These are phyloP conservation scores for Piaya cayana DNA, from an alignment of 2,113 vertebrate genomes.

Conservation along the genomic window DNA sequence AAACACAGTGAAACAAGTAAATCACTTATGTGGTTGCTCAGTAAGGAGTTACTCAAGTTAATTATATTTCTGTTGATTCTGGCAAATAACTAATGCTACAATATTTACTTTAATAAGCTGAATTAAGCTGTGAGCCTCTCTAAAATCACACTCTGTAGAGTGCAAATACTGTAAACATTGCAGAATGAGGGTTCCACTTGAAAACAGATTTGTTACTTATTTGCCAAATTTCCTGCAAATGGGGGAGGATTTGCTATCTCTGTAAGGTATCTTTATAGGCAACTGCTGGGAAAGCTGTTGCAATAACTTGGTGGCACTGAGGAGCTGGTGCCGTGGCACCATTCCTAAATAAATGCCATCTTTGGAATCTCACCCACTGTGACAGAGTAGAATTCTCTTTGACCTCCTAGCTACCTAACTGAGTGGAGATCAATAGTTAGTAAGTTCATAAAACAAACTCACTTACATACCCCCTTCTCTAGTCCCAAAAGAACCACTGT, in stretches of 20 bases:
- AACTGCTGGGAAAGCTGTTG: not conserved
- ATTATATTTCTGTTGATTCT: constrained; percentile 50
- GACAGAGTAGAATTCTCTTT: not conserved
- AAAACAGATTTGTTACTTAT: not conserved
- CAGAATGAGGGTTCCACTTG: not conserved
- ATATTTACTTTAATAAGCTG: constrained; percentile 58
- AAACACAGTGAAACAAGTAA: not conserved
- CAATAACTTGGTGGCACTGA: not conserved
- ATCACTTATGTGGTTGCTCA: not conserved
- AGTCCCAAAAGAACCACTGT: not conserved
- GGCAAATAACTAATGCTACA: constrained; percentile 28
- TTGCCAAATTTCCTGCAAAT: not conserved
- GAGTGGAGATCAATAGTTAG: not conserved
- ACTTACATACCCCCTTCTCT: not conserved
- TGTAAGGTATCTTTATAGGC: not conserved
- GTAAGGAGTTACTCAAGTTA: not conserved
- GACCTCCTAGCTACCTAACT: not conserved
- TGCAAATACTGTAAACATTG: constrained; percentile 1
- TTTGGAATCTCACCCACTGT: not conserved
- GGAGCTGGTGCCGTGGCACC: not conserved
- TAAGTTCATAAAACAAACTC: not conserved
- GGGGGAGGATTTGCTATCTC: not conserved
- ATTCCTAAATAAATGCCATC: not conserved
- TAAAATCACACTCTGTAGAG: constrained; percentile 17
- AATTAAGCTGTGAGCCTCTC: not conserved